Evolutionary conservation across 1,140 invertebrate genomes (phyloP).

Genomic region (Ladona fulva): DNA sequence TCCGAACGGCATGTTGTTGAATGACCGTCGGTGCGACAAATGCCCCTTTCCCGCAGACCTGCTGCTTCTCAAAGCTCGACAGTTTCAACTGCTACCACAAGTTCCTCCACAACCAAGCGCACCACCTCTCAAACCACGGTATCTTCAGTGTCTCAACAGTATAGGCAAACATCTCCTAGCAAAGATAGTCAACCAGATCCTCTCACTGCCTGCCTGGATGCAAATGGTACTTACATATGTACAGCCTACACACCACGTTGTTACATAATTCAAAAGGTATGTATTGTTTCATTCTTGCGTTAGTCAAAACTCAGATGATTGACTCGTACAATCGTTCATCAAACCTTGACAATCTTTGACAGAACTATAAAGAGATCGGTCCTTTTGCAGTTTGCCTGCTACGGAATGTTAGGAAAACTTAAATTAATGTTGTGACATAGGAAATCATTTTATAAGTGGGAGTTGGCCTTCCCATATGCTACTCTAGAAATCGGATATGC

Average conservation of each 20-base stretch:
- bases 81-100: not conserved
- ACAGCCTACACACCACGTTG: constrained; percentile 48
- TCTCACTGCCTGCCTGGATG: constrained; percentile 42
- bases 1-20: constrained; percentile 3
- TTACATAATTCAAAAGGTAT: constrained; percentile 52
- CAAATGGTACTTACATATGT: constrained; percentile 49
- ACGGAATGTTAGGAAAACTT: too few relatives aligned
- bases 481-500: too few relatives aligned
- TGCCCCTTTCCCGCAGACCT: not conserved
- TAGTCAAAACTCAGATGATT: too few relatives aligned
- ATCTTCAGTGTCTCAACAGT: not conserved
- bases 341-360: too few relatives aligned
- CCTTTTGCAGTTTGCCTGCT: too few relatives aligned
- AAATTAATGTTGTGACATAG: too few relatives aligned
- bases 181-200: constrained; percentile 30
- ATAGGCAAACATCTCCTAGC: not conserved
- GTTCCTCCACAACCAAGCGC: not conserved
- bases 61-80: not conserved
- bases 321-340: too few relatives aligned
- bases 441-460: too few relatives aligned
- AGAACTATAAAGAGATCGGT: too few relatives aligned
- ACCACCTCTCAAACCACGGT: not conserved
- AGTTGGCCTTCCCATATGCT: too few relatives aligned
- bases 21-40: not conserved
- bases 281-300: not conserved